phyloP scores from a whole-genome alignment of 2,113 vertebrate species.

The Chaetops frenatus region DNA sequence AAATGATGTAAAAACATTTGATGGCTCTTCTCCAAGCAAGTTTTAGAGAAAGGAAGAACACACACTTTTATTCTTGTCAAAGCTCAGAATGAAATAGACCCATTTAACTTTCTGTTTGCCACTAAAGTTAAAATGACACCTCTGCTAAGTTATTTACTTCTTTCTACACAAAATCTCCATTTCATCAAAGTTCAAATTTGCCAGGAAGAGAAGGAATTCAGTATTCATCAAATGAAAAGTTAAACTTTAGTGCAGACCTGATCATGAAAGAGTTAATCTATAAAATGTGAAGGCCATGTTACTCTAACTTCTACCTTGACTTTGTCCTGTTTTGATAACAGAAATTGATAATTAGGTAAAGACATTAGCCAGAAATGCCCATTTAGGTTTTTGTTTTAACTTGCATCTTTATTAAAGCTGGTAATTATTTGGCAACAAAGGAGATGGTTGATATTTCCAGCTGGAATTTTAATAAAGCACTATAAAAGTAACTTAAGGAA shows the following conservation, averaged over 20 bases:
- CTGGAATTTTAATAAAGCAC: neutral
- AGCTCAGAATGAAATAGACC: neutral
- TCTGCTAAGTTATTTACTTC: neutral
- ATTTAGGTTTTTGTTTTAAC: neutral
- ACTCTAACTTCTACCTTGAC: neutral
- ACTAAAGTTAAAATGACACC: neutral
- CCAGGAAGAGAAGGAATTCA: neutral
- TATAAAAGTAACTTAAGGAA: neutral
- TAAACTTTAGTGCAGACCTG: neutral
- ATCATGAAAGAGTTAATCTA: neutral
- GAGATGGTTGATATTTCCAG: neutral
- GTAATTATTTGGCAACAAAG: neutral
- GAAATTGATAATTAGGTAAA: neutral
- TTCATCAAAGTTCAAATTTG: neutral
- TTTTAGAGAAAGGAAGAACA: neutral
- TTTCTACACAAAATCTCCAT: neutral
- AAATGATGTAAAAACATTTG: neutral
- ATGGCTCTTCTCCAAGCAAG: neutral
- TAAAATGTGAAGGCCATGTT: neutral
- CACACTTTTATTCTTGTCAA: neutral
- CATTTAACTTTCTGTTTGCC: neutral
- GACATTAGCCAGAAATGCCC: neutral
- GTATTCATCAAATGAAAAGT: neutral
- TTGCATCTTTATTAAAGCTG: neutral
- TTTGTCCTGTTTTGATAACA: neutral